Base-by-base conservation (phyloP, 2,113 vertebrate species). In the Burhinus bistriatus region DNA sequence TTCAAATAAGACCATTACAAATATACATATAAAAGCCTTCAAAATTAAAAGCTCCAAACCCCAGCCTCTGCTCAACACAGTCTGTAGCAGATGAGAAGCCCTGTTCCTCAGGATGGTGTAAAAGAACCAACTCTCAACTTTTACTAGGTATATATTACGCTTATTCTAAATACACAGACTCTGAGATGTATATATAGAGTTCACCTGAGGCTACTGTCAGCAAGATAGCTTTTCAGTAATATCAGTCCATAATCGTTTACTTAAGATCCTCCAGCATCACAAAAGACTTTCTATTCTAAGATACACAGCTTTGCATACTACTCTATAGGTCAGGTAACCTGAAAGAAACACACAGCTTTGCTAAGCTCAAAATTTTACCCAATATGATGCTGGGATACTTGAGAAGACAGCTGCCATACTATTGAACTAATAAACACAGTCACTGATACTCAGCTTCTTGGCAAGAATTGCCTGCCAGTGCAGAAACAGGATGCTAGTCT, bases 371-470 rank as follows among this genome's bases (percentile, higher is more conserved):
- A 65, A 69, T 61, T 54, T 40, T 40, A 36, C 45, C 66, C 42
- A 57, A 32, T 52, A 51, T 4, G 59, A 59, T 30, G 55, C 1
- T 40, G 79, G 89, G 64, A 42, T 26, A 86, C 75, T 91, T 57
- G 79, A 92, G 84, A 80, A 93, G 82, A 94, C 87, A 94, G 72
- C 69, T 93, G 81, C 66, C 69, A 51, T 26, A 61, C 45, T 45
- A 71, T 42, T 65, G 79, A 78, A 90, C 45, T 70, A 80, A 93
- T 84, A 73, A 61, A 42, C 61, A 62, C 1, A 89, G 90, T 29
- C 88, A 92, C 59, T 61, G 81, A 82, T 73, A 86, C 75, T 95
- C 91, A 77, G 70, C 40, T 95, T 82, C 93, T 88, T 87, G 80
- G 91, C 96, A 93, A 94, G 93, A 66, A 54, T 4, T 55, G 71